Evolutionary conservation across 2,113 vertebrate species (phyloP).

Genomic region (Notiomystis cincta): DNA sequence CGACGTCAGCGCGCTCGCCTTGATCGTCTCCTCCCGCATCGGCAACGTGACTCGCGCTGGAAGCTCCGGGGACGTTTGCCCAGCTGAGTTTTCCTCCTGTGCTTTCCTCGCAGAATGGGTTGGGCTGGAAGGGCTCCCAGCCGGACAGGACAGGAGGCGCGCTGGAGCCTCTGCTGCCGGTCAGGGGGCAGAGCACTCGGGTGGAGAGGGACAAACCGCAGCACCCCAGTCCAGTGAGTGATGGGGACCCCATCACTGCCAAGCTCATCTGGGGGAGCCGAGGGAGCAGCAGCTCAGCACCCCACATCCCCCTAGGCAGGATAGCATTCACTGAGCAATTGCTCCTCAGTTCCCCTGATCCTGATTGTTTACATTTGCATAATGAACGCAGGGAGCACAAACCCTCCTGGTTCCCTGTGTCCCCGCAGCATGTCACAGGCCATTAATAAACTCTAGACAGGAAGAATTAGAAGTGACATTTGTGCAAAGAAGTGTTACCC

Average conservation of each 20-base stretch:
- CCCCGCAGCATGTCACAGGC: neutral
- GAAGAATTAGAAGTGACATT: conserved; percentile 44
- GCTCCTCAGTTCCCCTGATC: neutral
- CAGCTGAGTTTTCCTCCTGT: neutral
- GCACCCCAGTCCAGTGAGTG: accelerated
- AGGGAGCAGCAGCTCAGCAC: neutral
- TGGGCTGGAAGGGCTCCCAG: neutral
- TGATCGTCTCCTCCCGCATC: neutral
- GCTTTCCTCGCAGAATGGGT: neutral
- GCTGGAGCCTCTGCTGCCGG: accelerated
- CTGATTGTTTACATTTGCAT: neutral
- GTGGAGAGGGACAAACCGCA: neutral
- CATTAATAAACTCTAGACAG: conserved; percentile 22
- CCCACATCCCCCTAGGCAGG: neutral
- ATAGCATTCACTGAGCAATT: neutral
- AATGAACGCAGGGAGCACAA: neutral
- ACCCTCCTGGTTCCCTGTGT: neutral
- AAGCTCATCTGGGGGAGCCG: accelerated
- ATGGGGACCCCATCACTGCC: neutral
- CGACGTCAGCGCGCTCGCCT: neutral
- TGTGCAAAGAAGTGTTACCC: conserved; percentile 4
- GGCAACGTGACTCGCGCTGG: neutral
- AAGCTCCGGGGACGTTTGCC: neutral
- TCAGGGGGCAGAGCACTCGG: neutral
- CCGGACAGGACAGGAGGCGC: neutral